Evolutionary conservation across 2,797 vertebrate genomes (phyloP).

Genomic region (Enteromius viviparus): DNA sequence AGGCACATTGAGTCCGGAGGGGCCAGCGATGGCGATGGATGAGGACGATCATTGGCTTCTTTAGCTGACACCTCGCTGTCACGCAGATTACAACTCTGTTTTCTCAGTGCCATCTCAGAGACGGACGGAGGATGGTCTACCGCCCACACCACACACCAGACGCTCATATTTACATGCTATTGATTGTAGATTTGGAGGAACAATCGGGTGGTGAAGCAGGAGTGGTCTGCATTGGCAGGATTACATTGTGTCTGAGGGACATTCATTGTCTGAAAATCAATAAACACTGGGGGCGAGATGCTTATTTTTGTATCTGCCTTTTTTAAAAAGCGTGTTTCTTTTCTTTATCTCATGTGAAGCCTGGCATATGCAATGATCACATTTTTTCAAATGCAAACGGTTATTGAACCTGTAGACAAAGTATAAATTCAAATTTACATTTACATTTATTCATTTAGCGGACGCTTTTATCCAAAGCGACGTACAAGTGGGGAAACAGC

Average conservation of each 20-base stretch:
- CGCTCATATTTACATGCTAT: constrained; percentile 20
- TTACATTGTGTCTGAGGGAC: background rate
- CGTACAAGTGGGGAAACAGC: too few species aligned
- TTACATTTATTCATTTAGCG: too few species aligned
- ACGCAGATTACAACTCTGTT: constrained; percentile 54
- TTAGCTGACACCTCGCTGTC: constrained; percentile 56
- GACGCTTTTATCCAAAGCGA: too few species aligned
- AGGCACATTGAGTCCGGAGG: constrained; percentile 49
- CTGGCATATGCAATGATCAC: background rate
- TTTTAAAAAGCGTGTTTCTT: background rate
- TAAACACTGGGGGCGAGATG: background rate
- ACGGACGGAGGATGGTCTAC: constrained; percentile 28
- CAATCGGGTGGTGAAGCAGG: background rate
- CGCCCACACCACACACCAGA: background rate
- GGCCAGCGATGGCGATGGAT: constrained; percentile 40
- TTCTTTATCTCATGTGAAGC: background rate
- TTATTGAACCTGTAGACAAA: background rate
- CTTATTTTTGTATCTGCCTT: background rate
- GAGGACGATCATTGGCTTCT: constrained; percentile 47
- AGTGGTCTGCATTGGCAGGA: background rate
- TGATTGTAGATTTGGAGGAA: constrained; percentile 10
- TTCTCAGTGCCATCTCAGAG: constrained; percentile 39
- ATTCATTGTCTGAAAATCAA: background rate
- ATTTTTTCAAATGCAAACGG: background rate
- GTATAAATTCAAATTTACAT: background rate